Conservation (phyloP, 2,113 vertebrate species). For the Amblyornis subalaris region DNA sequence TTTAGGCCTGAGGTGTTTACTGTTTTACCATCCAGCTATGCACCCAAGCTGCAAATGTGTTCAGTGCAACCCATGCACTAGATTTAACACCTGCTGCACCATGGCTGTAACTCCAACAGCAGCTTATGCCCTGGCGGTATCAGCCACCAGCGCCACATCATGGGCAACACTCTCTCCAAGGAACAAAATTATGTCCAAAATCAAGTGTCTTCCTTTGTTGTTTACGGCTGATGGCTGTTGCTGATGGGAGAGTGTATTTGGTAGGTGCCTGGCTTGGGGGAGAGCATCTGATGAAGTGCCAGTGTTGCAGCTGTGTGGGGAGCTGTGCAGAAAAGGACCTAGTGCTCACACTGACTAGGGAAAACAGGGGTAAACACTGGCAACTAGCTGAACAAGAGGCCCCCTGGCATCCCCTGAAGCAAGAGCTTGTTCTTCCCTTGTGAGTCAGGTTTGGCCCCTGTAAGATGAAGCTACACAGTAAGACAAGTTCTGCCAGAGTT, state of each 20-base stretch:
- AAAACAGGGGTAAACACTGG: neutral
- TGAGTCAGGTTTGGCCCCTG: neutral
- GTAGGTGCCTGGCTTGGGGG: neutral
- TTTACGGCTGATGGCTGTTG: neutral
- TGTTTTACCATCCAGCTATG: constrained; percentile 1
- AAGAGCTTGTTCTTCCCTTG: neutral
- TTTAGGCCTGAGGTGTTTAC: constrained; percentile 42
- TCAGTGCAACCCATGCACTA: neutral
- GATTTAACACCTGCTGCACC: neutral
- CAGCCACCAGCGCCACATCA: neutral
- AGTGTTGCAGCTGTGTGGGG: neutral
- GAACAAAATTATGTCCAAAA: neutral
- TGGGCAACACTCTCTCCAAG: neutral
- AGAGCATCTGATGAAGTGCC: neutral
- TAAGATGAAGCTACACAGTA: neutral
- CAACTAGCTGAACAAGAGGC: neutral
- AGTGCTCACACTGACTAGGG: neutral
- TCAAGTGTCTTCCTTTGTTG: neutral
- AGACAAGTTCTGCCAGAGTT: neutral
- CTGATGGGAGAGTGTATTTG: neutral
- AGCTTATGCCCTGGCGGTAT: neutral
- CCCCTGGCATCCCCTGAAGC: neutral
- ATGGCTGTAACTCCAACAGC: neutral
- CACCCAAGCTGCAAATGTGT: neutral
- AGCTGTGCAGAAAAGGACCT: neutral